Conservation (phyloP, 2,888 invertebrate genomes). For the Nephrocerus scutellatus region DNA sequence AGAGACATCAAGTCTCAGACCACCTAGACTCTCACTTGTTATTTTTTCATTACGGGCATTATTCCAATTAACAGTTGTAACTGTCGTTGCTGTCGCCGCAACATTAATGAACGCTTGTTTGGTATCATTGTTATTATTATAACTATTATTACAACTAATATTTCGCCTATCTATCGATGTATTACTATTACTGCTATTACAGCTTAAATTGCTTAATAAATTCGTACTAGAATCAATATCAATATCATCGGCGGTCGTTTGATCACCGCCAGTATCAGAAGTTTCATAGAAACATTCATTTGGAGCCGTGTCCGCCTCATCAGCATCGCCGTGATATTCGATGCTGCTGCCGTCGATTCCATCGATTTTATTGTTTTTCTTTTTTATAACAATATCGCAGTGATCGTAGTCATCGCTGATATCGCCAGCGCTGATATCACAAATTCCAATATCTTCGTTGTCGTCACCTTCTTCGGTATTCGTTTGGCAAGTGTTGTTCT, state of each 20-base stretch:
- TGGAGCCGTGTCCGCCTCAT: slow-evolving; percentile 28
- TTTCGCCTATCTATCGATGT: slow-evolving; percentile 39
- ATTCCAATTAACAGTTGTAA: too few relatives aligned
- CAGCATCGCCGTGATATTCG: slow-evolving; percentile 37
- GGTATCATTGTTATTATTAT: too few relatives aligned
- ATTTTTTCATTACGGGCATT: slow-evolving; percentile 26
- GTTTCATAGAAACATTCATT: slow-evolving; percentile 45
- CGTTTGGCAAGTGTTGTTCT: slow-evolving; percentile 28
- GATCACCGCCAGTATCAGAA: slow-evolving; percentile 43
- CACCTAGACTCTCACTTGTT: slow-evolving; percentile 18
- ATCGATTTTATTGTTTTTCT: slow-evolving; percentile 6
- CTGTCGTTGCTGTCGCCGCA: too few relatives aligned
- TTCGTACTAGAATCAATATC: slow-evolving; percentile 40
- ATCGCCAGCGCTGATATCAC: slow-evolving; percentile 40
- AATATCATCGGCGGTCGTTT: slow-evolving; percentile 37
- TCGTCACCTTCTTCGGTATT: slow-evolving; percentile 36
- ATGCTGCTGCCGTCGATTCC: slow-evolving; percentile 32
- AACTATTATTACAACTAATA: slow-evolving; percentile 25
- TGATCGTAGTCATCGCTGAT: slow-evolving; percentile 42
- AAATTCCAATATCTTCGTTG: slow-evolving; percentile 35
- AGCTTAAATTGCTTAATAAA: slow-evolving; percentile 42
- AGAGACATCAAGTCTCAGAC: too few relatives aligned
- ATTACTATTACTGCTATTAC: slow-evolving; percentile 47
- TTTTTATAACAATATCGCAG: slow-evolving; percentile 30
- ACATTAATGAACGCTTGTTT: too few relatives aligned